phyloP scores from a whole-genome alignment of 2,888 invertebrate species.

The Maniola hyperantus region DNA sequence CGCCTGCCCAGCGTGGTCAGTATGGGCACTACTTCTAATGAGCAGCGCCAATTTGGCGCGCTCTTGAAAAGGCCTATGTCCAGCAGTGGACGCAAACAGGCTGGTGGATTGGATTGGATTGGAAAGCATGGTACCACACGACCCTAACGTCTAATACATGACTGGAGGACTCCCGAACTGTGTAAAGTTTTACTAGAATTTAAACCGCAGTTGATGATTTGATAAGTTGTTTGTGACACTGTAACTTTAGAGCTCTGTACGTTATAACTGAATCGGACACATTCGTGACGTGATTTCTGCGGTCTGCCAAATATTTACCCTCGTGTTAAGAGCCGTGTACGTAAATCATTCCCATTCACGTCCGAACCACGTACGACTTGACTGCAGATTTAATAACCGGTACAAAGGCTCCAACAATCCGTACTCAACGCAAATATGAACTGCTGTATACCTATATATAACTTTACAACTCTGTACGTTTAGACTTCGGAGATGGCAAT shows the following conservation, averaged over 20 bases:
- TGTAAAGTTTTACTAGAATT: conserved; percentile 75
- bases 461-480: not conserved
- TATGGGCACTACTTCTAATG: no score
- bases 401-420: not conserved
- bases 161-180: conserved; percentile 59
- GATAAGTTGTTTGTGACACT: no score
- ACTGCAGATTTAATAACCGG: conserved; percentile 11
- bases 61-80: no score
- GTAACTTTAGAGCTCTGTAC: no score
- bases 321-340: not conserved
- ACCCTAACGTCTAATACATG: conserved; percentile 59
- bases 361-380: not conserved
- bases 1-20: no score
- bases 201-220: conserved; percentile 51
- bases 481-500: not conserved
- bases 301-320: conserved; percentile 10
- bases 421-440: not conserved
- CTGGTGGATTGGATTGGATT: no score
- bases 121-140: conserved; percentile 47
- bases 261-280: not conserved
- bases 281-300: conserved; percentile 4
- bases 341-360: conserved; percentile 10
- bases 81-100: no score
- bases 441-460: not conserved
- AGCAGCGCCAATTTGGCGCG: no score